Conservation (phyloP, 2,797 vertebrate species). For the Mionectes olivaceus region DNA sequence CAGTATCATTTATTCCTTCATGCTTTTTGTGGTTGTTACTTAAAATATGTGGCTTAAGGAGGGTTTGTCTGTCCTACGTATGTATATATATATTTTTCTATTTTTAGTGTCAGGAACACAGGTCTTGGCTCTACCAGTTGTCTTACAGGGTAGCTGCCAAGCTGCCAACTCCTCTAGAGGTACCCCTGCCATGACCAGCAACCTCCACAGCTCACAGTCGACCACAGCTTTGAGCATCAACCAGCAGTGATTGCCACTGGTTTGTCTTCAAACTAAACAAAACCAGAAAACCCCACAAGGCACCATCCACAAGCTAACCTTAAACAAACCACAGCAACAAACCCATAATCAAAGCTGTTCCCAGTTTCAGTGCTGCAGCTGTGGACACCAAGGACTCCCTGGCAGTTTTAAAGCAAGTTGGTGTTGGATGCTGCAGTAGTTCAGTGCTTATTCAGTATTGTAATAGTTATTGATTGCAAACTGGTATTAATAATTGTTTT, state of each 20-base stretch:
- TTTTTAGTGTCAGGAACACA: background rate
- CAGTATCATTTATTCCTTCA: accelerated
- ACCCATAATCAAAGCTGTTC: too few species aligned
- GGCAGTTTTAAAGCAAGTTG: background rate
- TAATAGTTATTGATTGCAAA: background rate
- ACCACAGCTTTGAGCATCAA: too few species aligned
- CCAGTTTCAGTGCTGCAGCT: background rate
- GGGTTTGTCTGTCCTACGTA: background rate
- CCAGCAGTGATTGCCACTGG: too few species aligned
- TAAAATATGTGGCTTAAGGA: background rate
- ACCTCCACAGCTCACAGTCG: background rate
- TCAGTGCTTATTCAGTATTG: accelerated
- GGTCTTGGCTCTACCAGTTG: background rate
- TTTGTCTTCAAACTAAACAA: background rate
- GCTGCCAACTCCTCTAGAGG: background rate
- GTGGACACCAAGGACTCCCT: too few species aligned
- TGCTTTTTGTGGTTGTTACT: background rate
- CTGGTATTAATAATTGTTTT: background rate
- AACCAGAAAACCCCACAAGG: background rate
- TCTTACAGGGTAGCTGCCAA: background rate
- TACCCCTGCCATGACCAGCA: background rate
- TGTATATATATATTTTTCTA: background rate
- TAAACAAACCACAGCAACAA: background rate
- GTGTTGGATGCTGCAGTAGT: background rate
- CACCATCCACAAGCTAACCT: too few species aligned